Conservation (phyloP, 1,140 invertebrate genomes). For the Prorops nasuta region DNA sequence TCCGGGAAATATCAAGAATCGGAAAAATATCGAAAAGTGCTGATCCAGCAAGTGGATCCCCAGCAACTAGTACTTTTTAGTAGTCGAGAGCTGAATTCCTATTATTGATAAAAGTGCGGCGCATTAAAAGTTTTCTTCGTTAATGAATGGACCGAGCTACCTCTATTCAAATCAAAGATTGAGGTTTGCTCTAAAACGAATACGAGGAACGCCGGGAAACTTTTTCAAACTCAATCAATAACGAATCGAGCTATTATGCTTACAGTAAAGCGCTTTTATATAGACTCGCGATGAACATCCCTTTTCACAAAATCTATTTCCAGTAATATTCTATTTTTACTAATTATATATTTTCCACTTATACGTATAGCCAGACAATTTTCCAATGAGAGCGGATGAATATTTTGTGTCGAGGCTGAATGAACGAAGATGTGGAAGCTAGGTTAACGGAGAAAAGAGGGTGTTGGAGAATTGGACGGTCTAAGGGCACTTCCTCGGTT, state of each 20-base stretch:
- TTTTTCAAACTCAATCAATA: conserved; percentile 11
- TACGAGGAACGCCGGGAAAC: conserved; percentile 6
- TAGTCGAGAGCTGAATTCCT: conserved; percentile 19
- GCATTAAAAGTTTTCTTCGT: conserved; percentile 27
- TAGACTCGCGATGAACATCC: no score
- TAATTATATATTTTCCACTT: no score
- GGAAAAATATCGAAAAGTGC: no score
- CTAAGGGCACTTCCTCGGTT: conserved; percentile 32
- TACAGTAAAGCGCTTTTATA: no score
- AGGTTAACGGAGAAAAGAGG: neutral
- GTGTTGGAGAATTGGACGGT: conserved; percentile 21
- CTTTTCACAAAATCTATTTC: no score
- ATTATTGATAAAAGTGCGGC: conserved; percentile 20
- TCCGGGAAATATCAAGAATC: no score
- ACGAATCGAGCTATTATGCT: no score
- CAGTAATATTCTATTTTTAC: no score
- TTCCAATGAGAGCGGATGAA: no score
- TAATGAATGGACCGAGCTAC: conserved; percentile 22
- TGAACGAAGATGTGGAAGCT: no score
- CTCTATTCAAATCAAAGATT: conserved; percentile 13
- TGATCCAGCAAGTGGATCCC: conserved; percentile 1
- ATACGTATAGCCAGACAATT: no score
- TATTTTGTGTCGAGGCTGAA: no score
- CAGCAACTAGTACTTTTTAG: conserved; percentile 13
- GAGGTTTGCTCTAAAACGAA: conserved; percentile 6